Evolutionary conservation across 92 coral and sea anemone species (phyloP).

Genomic region (Zoanthus sociatus): DNA sequence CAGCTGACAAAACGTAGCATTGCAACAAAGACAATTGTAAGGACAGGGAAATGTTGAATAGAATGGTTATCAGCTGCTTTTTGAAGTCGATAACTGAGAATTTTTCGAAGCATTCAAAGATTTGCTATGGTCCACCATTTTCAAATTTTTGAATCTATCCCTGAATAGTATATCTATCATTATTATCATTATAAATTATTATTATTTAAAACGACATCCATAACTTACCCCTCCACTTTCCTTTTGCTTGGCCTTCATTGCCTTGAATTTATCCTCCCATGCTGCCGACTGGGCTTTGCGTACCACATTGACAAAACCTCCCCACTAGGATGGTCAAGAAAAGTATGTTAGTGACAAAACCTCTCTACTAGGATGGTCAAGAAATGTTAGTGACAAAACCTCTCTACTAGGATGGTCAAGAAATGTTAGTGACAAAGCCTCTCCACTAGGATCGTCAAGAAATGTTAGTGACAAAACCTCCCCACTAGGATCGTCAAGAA

Average conservation of each 20-base stretch:
- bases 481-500: too few species aligned
- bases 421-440: background rate
- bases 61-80: too few species aligned
- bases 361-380: background rate
- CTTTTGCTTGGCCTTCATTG: slow-evolving; percentile 97
- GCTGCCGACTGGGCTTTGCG: slow-evolving; percentile 98
- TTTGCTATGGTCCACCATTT: too few species aligned
- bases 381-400: too few species aligned
- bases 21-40: too few species aligned
- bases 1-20: too few species aligned
- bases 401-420: slow-evolving; percentile 44
- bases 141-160: background rate
- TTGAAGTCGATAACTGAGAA: too few species aligned
- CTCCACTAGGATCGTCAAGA: too few species aligned
- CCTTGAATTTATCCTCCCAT: slow-evolving; percentile 99
- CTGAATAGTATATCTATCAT: background rate
- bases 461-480: background rate
- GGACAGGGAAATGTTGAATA: too few species aligned
- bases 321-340: slow-evolving; percentile 56
- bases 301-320: slow-evolving; percentile 95
- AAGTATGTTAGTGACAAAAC: background rate
- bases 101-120: too few species aligned
- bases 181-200: too few species aligned
- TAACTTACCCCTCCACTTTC: slow-evolving; percentile 53
- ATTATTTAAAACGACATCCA: too few species aligned